Base-by-base conservation (phyloP, 2,113 vertebrate species). In the Megaceryle torquata region DNA sequence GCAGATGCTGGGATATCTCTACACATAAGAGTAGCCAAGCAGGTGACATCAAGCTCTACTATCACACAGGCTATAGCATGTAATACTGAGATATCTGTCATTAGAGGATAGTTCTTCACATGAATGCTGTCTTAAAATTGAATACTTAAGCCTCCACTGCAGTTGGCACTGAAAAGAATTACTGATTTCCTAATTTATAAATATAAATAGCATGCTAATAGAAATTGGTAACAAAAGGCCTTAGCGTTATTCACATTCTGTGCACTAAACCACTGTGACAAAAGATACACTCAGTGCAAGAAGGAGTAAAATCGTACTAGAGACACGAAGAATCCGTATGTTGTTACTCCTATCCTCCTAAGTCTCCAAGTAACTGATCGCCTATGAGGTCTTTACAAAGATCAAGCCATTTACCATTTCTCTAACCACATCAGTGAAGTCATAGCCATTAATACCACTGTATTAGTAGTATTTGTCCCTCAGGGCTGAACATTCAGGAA, bases 321-420 rank as follows among this genome's bases (percentile, higher is more conserved):
- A 33, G 59, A 41, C 39, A 41, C 5, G 24, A 69, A 68, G 22
- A 79, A 76, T 8, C 7, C 0, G 0, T 15, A 6, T 10, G 6
- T 37, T 56, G 5, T 21, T 70, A 41, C 13, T 48, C 37, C 2
- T 1, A 0, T 48, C 57, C n/a, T 22, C 35, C 24, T 24, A 54
- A 70, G 77, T 33, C 44, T 17, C 11, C 0, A 1, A 70, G 25
- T 43, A 81, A 41, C 21, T 21, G 29, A 74, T 29, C 15, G 56
- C 7, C 41, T 33, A 4, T 15, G 11, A 25, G 20, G 13, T 13
- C 75, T 78, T 51, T 15, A 28, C 11, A 60, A 50, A 78, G 22
- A 35, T 56, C 13, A 46, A 78, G 26, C 19, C 53, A 7, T 68
- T 91, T 59, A 53, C 57, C n/a, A 6, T 57, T 80, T 81, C 54